These are phyloP conservation scores for Panurus biarmicus DNA, from an alignment of 2,113 vertebrate genomes.

Conservation along the genomic window DNA sequence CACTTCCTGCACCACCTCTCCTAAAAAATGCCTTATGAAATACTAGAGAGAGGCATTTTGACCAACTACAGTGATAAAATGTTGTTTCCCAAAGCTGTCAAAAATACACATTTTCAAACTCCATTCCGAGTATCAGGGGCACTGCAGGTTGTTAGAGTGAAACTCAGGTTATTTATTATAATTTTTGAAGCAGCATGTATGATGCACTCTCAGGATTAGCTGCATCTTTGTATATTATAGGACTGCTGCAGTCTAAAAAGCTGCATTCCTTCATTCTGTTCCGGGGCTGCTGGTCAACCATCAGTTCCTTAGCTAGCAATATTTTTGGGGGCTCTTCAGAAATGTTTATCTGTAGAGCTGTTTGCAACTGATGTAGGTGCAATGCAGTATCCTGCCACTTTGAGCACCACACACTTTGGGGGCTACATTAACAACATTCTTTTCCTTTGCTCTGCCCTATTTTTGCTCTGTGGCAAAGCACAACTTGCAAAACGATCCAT, in stretches of 20 bases:
- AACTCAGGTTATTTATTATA: not conserved
- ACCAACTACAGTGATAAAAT: not conserved
- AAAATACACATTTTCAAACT: not conserved
- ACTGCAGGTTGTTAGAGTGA: not conserved
- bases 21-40: not conserved
- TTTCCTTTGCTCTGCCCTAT: slow-evolving; percentile 33
- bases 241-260: not conserved
- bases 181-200: slow-evolving; percentile 12
- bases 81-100: not conserved
- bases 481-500: not conserved
- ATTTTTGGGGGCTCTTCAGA: not conserved
- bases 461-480: slow-evolving; percentile 29
- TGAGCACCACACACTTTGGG: slow-evolving; percentile 5
- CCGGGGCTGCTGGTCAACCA: not conserved
- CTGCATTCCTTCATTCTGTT: not conserved
- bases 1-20: not conserved
- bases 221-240: not conserved
- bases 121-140: not conserved
- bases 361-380: slow-evolving; percentile 30
- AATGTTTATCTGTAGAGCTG: not conserved
- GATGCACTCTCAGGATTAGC: not conserved
- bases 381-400: slow-evolving; percentile 61
- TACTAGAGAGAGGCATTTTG: not conserved
- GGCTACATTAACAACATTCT: not conserved
- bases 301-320: not conserved